Conservation (phyloP, 1,140 invertebrate genomes). For the Bombus affinis region DNA sequence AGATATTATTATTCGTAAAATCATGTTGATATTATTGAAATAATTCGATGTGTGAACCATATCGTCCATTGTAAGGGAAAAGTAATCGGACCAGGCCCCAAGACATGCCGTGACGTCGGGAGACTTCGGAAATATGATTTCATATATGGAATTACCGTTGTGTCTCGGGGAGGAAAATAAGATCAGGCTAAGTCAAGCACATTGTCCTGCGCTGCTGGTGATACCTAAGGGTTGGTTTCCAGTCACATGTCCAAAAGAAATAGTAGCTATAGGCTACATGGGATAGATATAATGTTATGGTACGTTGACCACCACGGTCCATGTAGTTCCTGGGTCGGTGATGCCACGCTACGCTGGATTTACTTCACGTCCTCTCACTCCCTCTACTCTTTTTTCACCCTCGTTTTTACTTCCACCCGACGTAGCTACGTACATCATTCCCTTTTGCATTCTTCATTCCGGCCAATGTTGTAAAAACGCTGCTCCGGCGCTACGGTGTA, state of each 20-base stretch:
- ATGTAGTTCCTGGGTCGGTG: slow-evolving; percentile 65
- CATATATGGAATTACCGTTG: slow-evolving; percentile 57
- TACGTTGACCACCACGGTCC: slow-evolving; percentile 77
- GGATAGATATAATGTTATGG: slow-evolving; percentile 78
- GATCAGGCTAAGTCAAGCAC: slow-evolving; percentile 64
- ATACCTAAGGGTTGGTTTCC: slow-evolving; percentile 62
- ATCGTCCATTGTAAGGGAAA: neutral
- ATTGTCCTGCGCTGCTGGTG: slow-evolving; percentile 57
- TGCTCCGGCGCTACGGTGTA: slow-evolving; percentile 50
- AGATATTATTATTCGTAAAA: neutral
- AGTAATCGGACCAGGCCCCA: neutral
- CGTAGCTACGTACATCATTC: slow-evolving; percentile 58
- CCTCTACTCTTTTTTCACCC: slow-evolving; percentile 45
- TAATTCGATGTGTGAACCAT: neutral
- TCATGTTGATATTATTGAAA: neutral
- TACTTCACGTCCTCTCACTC: slow-evolving; percentile 54
- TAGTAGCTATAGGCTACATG: slow-evolving; percentile 69
- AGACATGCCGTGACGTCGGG: neutral
- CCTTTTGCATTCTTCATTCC: slow-evolving; percentile 66
- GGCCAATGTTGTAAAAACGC: slow-evolving; percentile 51
- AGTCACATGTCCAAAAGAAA: slow-evolving; percentile 73
- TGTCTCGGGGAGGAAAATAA: slow-evolving; percentile 60
- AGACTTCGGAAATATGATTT: slow-evolving; percentile 59
- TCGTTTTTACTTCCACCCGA: slow-evolving; percentile 61
- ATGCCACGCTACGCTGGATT: slow-evolving; percentile 71